These are phyloP conservation scores for Myotis davidii DNA, from an alignment of 2,113 vertebrate genomes.

Conservation along the genomic window DNA sequence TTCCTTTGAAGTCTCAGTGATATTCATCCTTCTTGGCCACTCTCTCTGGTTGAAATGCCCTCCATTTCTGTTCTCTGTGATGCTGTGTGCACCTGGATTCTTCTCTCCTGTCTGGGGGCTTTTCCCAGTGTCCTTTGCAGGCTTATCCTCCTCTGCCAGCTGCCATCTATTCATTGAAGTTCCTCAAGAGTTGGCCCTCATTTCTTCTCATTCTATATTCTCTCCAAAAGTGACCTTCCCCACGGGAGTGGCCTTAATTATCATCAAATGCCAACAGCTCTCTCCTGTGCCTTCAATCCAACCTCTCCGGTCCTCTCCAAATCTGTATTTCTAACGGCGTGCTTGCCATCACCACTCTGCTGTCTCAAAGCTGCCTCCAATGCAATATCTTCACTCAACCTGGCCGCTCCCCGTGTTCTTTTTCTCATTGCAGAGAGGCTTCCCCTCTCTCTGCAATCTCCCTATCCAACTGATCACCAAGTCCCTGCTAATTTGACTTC, in stretches of 20 bases:
- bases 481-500: not conserved
- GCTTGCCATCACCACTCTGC: not conserved
- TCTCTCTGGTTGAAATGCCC: not conserved
- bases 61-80: not conserved
- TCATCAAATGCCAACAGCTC: not conserved
- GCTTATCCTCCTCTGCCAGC: not conserved
- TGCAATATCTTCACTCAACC: not conserved
- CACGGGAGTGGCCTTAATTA: not conserved
- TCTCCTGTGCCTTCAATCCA: not conserved
- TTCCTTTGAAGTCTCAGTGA: not conserved
- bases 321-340: not conserved
- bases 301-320: not conserved
- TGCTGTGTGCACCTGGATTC: not conserved
- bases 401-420: not conserved
- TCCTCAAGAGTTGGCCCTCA: not conserved
- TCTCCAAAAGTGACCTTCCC: not conserved
- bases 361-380: not conserved
- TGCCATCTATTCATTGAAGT: not conserved
- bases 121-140: not conserved
- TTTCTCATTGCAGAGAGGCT: not conserved
- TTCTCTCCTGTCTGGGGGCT: not conserved
- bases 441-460: not conserved
- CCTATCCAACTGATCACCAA: not conserved
- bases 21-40: not conserved
- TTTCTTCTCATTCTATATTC: not conserved